A percentile compares a stretch with the other conserved stretches of the same genome.
These are phyloP conservation scores for Agelastica alni DNA, from an alignment of 2,888 invertebrate species.

Conservation along the genomic window DNA sequence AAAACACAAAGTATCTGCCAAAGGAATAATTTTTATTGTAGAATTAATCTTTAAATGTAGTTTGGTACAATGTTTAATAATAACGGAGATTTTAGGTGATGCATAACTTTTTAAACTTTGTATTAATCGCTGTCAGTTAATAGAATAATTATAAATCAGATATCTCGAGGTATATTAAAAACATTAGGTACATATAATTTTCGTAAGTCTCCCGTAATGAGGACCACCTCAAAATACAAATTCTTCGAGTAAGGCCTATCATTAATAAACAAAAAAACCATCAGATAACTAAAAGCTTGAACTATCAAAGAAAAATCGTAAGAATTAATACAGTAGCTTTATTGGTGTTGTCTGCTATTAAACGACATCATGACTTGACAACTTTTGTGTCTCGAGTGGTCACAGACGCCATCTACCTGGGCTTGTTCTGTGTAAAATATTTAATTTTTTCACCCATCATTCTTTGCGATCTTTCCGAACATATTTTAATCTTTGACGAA, in stretches of 20 bases:
- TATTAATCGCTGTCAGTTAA: background rate
- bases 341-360: constrained; percentile 38
- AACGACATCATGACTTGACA: constrained; percentile 49
- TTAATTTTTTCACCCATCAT: too few relatives aligned
- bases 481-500: too few relatives aligned
- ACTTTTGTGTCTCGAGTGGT: constrained; percentile 49
- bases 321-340: background rate
- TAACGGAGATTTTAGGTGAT: too few relatives aligned
- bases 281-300: constrained; percentile 14
- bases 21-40: too few relatives aligned
- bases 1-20: too few relatives aligned
- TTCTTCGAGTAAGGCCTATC: constrained; percentile 8
- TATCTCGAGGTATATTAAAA: too few relatives aligned
- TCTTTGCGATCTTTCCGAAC: too few relatives aligned
- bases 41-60: too few relatives aligned
- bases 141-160: background rate
- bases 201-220: background rate
- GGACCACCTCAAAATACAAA: constrained; percentile 16
- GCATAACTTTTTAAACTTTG: too few relatives aligned
- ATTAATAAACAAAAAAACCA: constrained; percentile 21
- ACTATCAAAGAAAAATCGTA: background rate
- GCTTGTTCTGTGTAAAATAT: too few relatives aligned
- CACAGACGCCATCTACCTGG: constrained; percentile 48
- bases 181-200: too few relatives aligned
- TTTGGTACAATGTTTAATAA: too few relatives aligned